These are phyloP conservation scores for Formica aserva DNA, from an alignment of 2,888 invertebrate genomes.

Conservation along the genomic window DNA sequence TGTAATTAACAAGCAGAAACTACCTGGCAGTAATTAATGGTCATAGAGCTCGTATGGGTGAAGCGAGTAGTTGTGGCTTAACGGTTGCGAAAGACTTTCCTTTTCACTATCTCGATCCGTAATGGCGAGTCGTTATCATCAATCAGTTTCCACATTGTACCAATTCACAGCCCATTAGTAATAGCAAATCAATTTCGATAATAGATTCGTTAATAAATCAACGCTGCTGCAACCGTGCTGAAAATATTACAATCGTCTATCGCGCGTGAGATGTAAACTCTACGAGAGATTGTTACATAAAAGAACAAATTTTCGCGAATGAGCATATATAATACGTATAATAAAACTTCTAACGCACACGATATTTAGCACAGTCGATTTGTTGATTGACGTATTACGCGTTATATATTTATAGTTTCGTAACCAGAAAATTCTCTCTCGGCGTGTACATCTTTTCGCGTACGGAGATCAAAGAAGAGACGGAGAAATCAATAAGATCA, in stretches of 20 bases:
- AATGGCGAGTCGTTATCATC: conserved; percentile 43
- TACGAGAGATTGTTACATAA: not conserved
- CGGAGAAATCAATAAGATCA: conserved; percentile 48
- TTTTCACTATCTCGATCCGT: conserved; percentile 43
- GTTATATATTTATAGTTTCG: not conserved
- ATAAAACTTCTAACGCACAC: not conserved
- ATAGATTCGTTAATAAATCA: conserved; percentile 54
- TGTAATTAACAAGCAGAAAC: conserved; percentile 42
- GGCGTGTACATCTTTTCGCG: not conserved
- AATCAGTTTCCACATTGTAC: conserved; percentile 50
- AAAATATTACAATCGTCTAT: conserved; percentile 30
- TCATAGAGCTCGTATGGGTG: not conserved
- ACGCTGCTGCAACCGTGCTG: not conserved
- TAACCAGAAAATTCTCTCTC: not conserved
- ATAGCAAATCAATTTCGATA: conserved; percentile 51
- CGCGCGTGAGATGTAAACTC: not conserved
- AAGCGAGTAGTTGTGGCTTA: conserved; percentile 13
- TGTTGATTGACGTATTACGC: not conserved
- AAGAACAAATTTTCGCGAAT: not conserved
- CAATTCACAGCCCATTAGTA: conserved; percentile 53
- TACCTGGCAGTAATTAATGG: conserved; percentile 45
- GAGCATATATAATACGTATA: too few species aligned
- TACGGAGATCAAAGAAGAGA: not conserved
- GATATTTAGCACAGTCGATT: not conserved
- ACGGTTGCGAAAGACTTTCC: conserved; percentile 43